Conservation (phyloP, 2,888 invertebrate species). For the Noctua janthina region DNA sequence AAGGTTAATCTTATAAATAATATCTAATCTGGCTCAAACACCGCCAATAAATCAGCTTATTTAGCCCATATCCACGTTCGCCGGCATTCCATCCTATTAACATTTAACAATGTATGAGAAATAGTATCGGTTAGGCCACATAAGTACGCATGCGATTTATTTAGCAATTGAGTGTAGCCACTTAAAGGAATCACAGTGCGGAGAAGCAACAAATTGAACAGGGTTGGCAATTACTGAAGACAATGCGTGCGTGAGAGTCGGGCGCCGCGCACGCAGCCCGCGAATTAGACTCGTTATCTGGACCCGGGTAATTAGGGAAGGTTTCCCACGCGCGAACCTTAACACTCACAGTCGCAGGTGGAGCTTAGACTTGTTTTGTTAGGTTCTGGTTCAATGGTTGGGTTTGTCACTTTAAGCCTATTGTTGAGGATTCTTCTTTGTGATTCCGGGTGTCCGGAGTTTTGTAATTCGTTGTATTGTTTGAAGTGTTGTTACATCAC, state of each 20-base stretch:
- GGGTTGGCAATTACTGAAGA: conserved; percentile 90
- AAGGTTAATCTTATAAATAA: conserved; percentile 64
- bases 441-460: neutral
- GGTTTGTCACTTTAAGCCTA: conserved; percentile 37
- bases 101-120: conserved; percentile 71
- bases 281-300: conserved; percentile 89
- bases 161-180: conserved; percentile 89
- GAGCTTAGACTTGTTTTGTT: conserved; percentile 62
- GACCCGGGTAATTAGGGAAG: conserved; percentile 87
- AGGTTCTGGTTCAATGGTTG: conserved; percentile 49
- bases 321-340: conserved; percentile 84
- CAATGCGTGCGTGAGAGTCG: conserved; percentile 90
- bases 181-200: conserved; percentile 89
- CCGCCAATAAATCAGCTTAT: conserved; percentile 56
- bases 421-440: conserved; percentile 12
- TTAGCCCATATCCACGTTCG: conserved; percentile 59
- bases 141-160: conserved; percentile 83
- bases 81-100: conserved; percentile 68
- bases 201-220: conserved; percentile 89
- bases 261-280: conserved; percentile 87
- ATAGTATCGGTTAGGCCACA: conserved; percentile 70
- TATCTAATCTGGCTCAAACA: conserved; percentile 59
- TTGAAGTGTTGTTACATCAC: neutral
- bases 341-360: conserved; percentile 80
- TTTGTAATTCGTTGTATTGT: neutral